Percentiles rank a stretch among this genome's conserved stretches.
Conservation (phyloP, 1,140 invertebrate genomes). For the Drosophila biarmipes region DNA sequence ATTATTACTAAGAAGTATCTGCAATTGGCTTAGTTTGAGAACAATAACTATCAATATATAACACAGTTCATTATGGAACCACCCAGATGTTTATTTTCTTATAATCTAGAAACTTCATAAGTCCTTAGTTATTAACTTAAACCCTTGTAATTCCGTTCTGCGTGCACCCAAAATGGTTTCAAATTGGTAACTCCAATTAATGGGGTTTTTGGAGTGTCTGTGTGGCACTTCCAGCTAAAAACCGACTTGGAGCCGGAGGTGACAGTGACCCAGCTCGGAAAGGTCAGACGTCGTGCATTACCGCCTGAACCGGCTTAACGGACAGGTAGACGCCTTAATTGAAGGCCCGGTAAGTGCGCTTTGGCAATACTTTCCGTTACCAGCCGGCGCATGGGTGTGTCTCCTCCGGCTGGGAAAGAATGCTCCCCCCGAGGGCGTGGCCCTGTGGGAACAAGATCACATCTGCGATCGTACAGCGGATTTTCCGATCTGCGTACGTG, state of each 20-base stretch:
- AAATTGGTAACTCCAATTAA: conserved; percentile 9
- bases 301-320: conserved; percentile 50
- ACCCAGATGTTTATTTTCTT: too few species aligned
- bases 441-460: conserved; percentile 31
- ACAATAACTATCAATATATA: too few species aligned
- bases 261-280: conserved; percentile 68
- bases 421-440: conserved; percentile 17
- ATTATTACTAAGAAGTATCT: too few species aligned
- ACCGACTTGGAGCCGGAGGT: conserved; percentile 20
- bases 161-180: neutral
- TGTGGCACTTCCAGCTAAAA: conserved; percentile 21
- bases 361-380: conserved; percentile 63
- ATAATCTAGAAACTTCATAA: neutral
- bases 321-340: conserved; percentile 63
- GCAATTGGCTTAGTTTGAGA: too few species aligned
- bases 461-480: neutral
- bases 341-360: conserved; percentile 52
- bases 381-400: conserved; percentile 27
- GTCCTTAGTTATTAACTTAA: neutral
- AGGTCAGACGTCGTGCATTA: conserved; percentile 67
- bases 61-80: too few species aligned
- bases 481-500: conserved; percentile 31
- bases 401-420: conserved; percentile 25
- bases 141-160: neutral
- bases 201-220: conserved; percentile 7